A percentile compares a stretch with the other conserved stretches of the same genome.
These are phyloP conservation scores for Micromussa lordhowensis DNA, from an alignment of 92 coral and sea anemone genomes.

Conservation along the genomic window DNA sequence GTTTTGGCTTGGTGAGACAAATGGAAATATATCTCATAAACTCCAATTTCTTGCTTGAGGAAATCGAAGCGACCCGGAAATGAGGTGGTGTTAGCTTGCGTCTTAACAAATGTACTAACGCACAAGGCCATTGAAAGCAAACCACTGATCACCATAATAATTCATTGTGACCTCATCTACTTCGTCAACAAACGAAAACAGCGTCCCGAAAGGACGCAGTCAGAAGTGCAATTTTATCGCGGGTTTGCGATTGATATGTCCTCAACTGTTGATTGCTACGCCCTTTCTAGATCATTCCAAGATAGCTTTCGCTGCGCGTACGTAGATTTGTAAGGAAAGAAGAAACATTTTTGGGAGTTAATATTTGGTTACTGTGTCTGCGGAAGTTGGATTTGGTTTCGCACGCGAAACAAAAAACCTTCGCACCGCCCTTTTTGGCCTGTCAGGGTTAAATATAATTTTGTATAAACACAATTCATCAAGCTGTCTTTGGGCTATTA, in stretches of 20 bases:
- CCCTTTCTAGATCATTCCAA: constrained; percentile 12
- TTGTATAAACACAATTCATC: constrained; percentile 77
- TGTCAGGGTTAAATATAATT: constrained; percentile 73
- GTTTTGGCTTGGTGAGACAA: neutral
- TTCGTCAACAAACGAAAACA: constrained; percentile 7
- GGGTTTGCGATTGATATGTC: neutral
- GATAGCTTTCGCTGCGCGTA: neutral
- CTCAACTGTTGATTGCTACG: neutral
- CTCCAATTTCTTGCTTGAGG: neutral
- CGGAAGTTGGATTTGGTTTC: constrained; percentile 40
- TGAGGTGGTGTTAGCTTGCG: neutral
- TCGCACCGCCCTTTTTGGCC: constrained; percentile 37
- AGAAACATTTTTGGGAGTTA: neutral
- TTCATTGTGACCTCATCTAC: constrained; percentile 20
- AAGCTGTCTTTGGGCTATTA: constrained; percentile 68
- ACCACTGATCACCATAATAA: neutral
- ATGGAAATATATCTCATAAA: neutral
- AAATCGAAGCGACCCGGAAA: constrained; percentile 22
- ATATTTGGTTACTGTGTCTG: constrained; percentile 34
- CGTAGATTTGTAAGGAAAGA: constrained; percentile 12
- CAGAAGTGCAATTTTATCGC: neutral
- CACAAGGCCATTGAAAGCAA: constrained; percentile 14
- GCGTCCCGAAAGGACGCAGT: too few species aligned
- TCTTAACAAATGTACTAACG: constrained; percentile 4
- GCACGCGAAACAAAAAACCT: constrained; percentile 10